Evolutionary conservation across 2,888 invertebrate genomes (phyloP), one percentile per base, ranked within the genome.

Genomic region (Argyresthia goedartella): DNA sequence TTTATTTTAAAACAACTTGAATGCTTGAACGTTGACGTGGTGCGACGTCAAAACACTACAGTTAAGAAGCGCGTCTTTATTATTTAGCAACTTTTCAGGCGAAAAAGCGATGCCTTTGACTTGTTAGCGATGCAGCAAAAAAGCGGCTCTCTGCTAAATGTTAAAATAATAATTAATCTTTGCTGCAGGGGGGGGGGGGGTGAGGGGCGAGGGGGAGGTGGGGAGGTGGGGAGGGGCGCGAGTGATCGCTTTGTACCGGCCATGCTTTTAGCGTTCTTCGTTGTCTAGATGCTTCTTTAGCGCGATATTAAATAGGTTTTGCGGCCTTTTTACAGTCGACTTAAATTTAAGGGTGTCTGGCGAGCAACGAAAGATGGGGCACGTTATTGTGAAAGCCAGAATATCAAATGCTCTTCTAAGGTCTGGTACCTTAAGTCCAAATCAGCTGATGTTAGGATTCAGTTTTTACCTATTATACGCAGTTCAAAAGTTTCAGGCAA

Each of bases 81-180:
- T 80, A 85, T 86, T 85, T 77, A 84, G 75, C 71, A 81, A 79
- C 76, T 84, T 82, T 79, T 78, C 74, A 79, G 75, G 78, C 72
- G 80, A 73, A 63, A 69, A 74, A 74, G 81, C 79, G 75, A 77
- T 77, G 82, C 81, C 81, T 84, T 84, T 82, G 81, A 82, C 82
- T 84, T 76, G 80, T 71, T 74, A 68, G 66, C 64, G 68, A 66
- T 68, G 65, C 46, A 36, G 67, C 64, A 75, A 73, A 84, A 86
- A 85, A 86, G 85, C 70, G 66, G 73, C 68, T 64, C 34, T 46
- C 41, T 49, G 42, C 50, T 72, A 78, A 79, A 85, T 71, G 77
- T 78, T 85, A 84, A 85, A 86, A 85, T 86, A 84, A 86, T 86
- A 85, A 86, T 85, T 86, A 86, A 86, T 86, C 85, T 82, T 76